Evolutionary conservation across 2,113 vertebrate species (phyloP).

Genomic region (Macquaria ambigua): DNA sequence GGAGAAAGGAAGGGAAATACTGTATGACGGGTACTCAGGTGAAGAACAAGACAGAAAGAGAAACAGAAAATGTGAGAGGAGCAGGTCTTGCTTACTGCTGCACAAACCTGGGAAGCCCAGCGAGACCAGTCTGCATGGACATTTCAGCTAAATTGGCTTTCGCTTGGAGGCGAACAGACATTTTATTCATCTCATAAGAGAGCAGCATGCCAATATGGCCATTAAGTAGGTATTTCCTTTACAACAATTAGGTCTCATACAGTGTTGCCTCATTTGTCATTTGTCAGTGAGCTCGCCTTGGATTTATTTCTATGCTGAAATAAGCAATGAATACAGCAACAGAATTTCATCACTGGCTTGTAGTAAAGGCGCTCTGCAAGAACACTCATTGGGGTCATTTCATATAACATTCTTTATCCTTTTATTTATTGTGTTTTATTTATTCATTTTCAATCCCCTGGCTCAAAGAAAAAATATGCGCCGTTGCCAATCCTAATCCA

Average conservation of each 20-base stretch:
- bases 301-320: conserved; percentile 52
- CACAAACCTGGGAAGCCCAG: conserved; percentile 24
- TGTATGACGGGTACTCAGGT: conserved; percentile 8
- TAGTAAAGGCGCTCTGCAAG: background rate
- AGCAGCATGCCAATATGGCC: conserved; percentile 66
- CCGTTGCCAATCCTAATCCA: conserved; percentile 23
- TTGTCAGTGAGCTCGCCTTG: conserved; percentile 38
- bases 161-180: conserved; percentile 36
- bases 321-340: conserved; percentile 39
- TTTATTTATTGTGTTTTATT: conserved; percentile 25
- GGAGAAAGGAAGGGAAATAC: conserved; percentile 28
- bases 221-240: conserved; percentile 70
- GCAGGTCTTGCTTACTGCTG: conserved; percentile 28
- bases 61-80: conserved; percentile 51
- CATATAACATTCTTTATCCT: conserved; percentile 12
- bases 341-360: conserved; percentile 30
- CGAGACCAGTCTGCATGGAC: conserved; percentile 36
- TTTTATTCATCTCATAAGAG: conserved; percentile 61
- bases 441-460: conserved; percentile 36
- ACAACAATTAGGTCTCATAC: conserved; percentile 67
- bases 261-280: conserved; percentile 61
- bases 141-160: conserved; percentile 60
- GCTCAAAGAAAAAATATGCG: conserved; percentile 5
- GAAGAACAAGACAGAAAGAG: conserved; percentile 31
- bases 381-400: conserved; percentile 29